Conservation (phyloP, 2,888 invertebrate species). For the Hypomecis atomaria region DNA sequence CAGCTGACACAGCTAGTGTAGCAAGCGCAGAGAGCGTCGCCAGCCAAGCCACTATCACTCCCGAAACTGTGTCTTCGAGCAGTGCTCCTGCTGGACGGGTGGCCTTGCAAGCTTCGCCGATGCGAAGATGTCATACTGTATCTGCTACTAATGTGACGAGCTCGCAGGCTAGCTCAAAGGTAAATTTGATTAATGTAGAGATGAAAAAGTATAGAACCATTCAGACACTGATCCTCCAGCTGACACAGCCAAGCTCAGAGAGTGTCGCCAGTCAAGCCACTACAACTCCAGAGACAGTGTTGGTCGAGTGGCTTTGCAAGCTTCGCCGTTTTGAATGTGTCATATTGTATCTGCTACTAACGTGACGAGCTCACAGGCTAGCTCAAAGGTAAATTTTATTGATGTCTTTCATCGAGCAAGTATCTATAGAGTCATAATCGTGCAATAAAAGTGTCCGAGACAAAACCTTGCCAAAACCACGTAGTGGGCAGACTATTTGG, state of each 20-base stretch:
- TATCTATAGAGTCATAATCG: too few relatives aligned
- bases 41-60: conserved; percentile 73
- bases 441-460: too few relatives aligned
- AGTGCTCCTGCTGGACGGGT: conserved; percentile 65
- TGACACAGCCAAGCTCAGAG: conserved; percentile 57
- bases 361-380: conserved; percentile 55
- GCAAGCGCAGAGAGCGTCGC: conserved; percentile 62
- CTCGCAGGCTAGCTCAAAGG: conserved; percentile 50
- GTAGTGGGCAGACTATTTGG: too few relatives aligned
- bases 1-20: conserved; percentile 59
- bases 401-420: too few relatives aligned
- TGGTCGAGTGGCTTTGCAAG: conserved; percentile 47
- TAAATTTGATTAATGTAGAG: too few relatives aligned
- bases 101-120: conserved; percentile 59
- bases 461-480: too few relatives aligned
- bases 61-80: conserved; percentile 70
- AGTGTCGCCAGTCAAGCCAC: conserved; percentile 71
- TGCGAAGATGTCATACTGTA: conserved; percentile 74
- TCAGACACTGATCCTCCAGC: conserved; percentile 60
- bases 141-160: conserved; percentile 58
- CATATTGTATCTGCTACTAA: conserved; percentile 68
- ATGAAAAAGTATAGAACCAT: conserved; percentile 43
- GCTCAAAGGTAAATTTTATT: conserved; percentile 17
- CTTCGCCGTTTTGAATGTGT: conserved; percentile 72
- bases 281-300: conserved; percentile 72